Conservation (phyloP, 2,113 vertebrate genomes). For the Scortum barcoo region DNA sequence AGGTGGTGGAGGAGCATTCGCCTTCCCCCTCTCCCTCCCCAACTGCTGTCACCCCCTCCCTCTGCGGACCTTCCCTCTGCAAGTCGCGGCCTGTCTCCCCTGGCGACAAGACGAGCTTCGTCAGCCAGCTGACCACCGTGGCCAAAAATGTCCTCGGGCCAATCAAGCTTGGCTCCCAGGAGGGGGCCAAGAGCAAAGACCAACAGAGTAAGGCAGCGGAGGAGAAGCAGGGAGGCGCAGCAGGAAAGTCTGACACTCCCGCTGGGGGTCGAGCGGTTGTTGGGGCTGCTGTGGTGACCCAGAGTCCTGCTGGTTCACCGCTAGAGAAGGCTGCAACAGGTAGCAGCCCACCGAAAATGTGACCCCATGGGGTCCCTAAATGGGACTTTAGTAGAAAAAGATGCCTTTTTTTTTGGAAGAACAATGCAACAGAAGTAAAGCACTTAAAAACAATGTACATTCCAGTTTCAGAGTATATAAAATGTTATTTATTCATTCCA, state of each 20-base stretch:
- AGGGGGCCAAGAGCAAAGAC: slow-evolving; percentile 79
- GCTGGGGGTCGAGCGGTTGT: slow-evolving; percentile 63
- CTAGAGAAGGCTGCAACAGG: slow-evolving; percentile 69
- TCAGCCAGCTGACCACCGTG: slow-evolving; percentile 82
- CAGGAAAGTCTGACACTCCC: slow-evolving; percentile 70
- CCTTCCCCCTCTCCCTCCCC: slow-evolving; percentile 86
- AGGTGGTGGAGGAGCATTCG: slow-evolving; percentile 91
- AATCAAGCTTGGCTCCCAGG: slow-evolving; percentile 80
- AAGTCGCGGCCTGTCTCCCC: slow-evolving; percentile 84
- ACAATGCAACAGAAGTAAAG: slow-evolving; percentile 70
- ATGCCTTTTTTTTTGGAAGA: slow-evolving; percentile 75
- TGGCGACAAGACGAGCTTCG: slow-evolving; percentile 81
- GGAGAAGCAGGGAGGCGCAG: slow-evolving; percentile 73
- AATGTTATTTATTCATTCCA: slow-evolving; percentile 78
- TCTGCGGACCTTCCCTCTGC: slow-evolving; percentile 82
- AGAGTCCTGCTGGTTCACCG: slow-evolving; percentile 64
- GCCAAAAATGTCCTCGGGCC: slow-evolving; percentile 83
- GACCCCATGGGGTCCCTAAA: slow-evolving; percentile 44
- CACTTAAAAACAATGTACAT: slow-evolving; percentile 83
- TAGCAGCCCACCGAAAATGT: slow-evolving; percentile 70
- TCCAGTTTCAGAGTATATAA: slow-evolving; percentile 78
- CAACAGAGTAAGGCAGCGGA: slow-evolving; percentile 70
- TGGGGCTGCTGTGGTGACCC: slow-evolving; percentile 58
- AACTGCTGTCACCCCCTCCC: slow-evolving; percentile 78
- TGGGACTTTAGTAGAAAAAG: slow-evolving; percentile 29